These are phyloP conservation scores for Heteromormyrus szaboi DNA, from an alignment of 2,797 vertebrate genomes.

Conservation along the genomic window DNA sequence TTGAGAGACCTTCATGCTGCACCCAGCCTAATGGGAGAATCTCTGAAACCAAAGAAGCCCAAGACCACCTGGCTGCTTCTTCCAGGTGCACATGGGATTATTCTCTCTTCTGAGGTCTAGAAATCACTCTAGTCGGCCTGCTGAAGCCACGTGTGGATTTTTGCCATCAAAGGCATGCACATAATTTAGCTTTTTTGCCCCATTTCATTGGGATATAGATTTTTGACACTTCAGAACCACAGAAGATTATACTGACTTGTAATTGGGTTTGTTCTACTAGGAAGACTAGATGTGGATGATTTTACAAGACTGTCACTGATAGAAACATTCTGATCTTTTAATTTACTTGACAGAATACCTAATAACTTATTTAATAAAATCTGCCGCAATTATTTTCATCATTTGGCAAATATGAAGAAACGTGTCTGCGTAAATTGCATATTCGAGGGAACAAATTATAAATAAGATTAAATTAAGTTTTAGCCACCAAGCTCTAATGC, in stretches of 20 bases:
- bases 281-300: background rate
- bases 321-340: constrained; percentile 1
- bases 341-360: background rate
- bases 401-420: constrained; percentile 9
- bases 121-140: background rate
- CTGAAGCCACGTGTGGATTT: background rate
- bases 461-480: constrained; percentile 2
- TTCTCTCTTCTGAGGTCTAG: background rate
- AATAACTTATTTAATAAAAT: constrained; percentile 5
- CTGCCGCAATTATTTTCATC: constrained; percentile 9
- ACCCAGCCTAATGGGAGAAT: background rate
- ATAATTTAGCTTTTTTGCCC: background rate
- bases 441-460: background rate
- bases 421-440: background rate
- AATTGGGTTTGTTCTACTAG: background rate
- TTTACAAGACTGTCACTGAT: background rate
- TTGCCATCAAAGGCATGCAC: constrained; percentile 15
- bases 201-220: background rate
- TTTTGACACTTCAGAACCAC: background rate
- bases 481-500: background rate
- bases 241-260: background rate
- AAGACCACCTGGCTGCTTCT: background rate
- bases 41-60: background rate
- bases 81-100: background rate
- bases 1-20: background rate